Percentiles rank a stretch among this genome's conserved stretches.
Evolutionary conservation across 2,113 vertebrate species (phyloP).

Genomic region (Clinocottus analis): DNA sequence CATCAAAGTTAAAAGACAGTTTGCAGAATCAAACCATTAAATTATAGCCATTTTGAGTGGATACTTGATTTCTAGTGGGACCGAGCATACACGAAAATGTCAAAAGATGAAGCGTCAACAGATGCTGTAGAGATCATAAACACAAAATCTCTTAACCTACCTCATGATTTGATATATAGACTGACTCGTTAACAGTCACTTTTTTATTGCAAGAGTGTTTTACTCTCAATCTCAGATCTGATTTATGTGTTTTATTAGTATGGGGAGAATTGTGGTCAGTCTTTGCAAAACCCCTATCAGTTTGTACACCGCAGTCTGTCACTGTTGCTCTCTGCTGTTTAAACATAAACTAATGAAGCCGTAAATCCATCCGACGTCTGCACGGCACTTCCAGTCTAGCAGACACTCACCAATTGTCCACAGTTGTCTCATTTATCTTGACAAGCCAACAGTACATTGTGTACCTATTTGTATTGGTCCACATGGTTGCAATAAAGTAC

Average conservation of each 20-base stretch:
- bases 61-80: constrained; percentile 2
- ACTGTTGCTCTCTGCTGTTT: constrained; percentile 5
- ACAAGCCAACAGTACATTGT: not conserved
- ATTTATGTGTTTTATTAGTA: constrained; percentile 39
- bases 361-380: constrained; percentile 41
- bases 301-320: not conserved
- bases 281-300: constrained; percentile 10
- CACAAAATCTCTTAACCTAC: not conserved
- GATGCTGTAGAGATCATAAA: not conserved
- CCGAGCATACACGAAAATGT: not conserved
- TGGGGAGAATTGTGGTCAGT: constrained; percentile 1
- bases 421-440: not conserved
- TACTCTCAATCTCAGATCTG: constrained; percentile 1
- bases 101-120: not conserved
- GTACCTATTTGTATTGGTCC: not conserved
- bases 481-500: not conserved
- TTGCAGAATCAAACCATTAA: no score
- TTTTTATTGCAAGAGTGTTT: not conserved
- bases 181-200: not conserved
- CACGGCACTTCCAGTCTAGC: not conserved
- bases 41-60: no score
- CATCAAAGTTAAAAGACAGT: no score
- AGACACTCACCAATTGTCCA: not conserved
- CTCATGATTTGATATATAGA: not conserved
- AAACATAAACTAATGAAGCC: constrained; percentile 52